Percentiles rank a stretch among this genome's conserved stretches.
Evolutionary conservation across 2,888 invertebrate genomes (phyloP).

Genomic region (Melanostoma mellinum): DNA sequence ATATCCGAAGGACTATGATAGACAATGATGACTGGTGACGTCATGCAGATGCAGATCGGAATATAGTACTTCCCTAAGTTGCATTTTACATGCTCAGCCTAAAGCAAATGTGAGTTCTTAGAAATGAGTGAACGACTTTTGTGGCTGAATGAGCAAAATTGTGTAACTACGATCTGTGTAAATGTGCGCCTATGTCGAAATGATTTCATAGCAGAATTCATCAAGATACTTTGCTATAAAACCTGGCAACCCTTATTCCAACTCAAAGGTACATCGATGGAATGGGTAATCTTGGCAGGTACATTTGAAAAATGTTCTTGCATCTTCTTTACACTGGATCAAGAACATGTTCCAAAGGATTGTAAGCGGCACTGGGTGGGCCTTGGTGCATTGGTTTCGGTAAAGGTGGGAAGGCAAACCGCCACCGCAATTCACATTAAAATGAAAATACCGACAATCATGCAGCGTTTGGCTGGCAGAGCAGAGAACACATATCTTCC

Average conservation of each 20-base stretch:
- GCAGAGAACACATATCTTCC: conserved; percentile 33
- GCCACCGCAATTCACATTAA: conserved; percentile 71
- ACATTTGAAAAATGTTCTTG: conserved; percentile 65
- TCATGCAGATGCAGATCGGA: too few relatives aligned
- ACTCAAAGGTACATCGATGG: conserved; percentile 26
- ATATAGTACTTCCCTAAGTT: too few relatives aligned
- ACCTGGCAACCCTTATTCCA: conserved; percentile 1
- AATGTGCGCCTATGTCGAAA: background rate
- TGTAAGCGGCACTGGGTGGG: conserved; percentile 66
- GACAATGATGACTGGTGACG: too few relatives aligned
- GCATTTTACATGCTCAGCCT: too few relatives aligned
- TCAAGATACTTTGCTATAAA: too few relatives aligned
- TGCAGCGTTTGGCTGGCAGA: conserved; percentile 48
- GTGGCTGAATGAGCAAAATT: too few relatives aligned
- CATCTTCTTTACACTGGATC: conserved; percentile 46
- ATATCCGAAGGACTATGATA: too few relatives aligned
- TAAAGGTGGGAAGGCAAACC: conserved; percentile 42
- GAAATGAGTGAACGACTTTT: too few relatives aligned
- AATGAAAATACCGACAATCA: conserved; percentile 70
- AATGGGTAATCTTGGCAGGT: conserved; percentile 70
- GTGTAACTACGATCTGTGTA: too few relatives aligned
- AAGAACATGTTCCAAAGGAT: conserved; percentile 61
- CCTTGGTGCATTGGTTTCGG: conserved; percentile 25
- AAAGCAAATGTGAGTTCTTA: too few relatives aligned
- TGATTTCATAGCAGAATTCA: too few relatives aligned